Percentiles rank a stretch among this genome's conserved stretches.
These are phyloP conservation scores for Vireo griseus DNA, from an alignment of 2,797 vertebrate genomes.

Conservation along the genomic window DNA sequence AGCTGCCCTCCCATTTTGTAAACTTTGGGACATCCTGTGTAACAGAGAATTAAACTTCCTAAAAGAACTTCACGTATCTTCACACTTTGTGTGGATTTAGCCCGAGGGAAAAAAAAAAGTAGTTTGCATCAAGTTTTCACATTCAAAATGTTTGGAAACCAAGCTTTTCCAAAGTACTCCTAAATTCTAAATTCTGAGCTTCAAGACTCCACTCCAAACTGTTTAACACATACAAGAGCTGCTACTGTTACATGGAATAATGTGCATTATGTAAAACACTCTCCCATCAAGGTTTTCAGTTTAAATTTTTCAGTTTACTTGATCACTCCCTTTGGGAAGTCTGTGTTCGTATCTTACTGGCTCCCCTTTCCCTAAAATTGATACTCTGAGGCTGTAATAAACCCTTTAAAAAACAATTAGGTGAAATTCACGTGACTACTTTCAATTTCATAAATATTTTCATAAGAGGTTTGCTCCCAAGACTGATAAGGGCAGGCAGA, in stretches of 20 bases:
- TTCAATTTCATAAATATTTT: background rate
- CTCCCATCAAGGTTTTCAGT: background rate
- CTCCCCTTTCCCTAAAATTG: background rate
- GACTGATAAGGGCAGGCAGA: fast-evolving
- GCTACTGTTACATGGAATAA: background rate
- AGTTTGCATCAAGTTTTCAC: background rate
- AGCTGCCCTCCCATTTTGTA: background rate
- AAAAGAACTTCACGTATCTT: background rate
- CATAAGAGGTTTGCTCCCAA: fast-evolving
- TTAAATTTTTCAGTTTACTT: background rate
- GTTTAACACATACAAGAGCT: background rate
- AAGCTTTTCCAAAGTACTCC: background rate
- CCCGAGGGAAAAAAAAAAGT: background rate
- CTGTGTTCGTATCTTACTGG: background rate
- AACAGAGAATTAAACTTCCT: background rate
- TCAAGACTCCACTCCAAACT: background rate
- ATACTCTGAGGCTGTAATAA: background rate
- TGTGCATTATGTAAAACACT: background rate
- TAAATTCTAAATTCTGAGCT: background rate
- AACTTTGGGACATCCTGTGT: background rate
- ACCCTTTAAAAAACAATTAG: background rate
- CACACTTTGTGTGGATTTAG: background rate
- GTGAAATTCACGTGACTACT: background rate
- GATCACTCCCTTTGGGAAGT: background rate
- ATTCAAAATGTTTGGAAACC: background rate